A percentile compares a stretch with the other conserved stretches of the same genome.
These are phyloP conservation scores for Poeciliopsis presidionis DNA, from an alignment of 2,797 vertebrate genomes.

Conservation along the genomic window DNA sequence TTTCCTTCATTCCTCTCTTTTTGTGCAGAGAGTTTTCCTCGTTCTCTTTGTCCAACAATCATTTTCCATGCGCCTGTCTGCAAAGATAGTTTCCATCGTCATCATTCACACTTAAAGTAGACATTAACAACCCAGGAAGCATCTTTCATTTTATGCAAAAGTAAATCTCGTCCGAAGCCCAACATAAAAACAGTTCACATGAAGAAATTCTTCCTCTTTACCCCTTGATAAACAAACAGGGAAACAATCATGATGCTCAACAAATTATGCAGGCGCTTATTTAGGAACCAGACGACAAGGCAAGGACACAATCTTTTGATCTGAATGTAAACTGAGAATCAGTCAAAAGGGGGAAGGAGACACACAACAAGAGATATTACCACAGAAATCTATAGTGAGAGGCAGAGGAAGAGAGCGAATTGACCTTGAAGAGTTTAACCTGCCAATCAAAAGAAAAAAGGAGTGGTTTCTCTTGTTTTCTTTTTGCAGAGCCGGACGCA, in stretches of 20 bases:
- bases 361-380: constrained; percentile 67
- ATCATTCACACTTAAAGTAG: constrained; percentile 7
- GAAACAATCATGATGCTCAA: constrained; percentile 48
- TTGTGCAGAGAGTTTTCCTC: neutral
- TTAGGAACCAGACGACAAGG: constrained; percentile 47
- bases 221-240: constrained; percentile 9
- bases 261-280: constrained; percentile 42
- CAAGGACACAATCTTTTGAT: constrained; percentile 64
- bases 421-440: constrained; percentile 77
- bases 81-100: neutral
- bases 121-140: neutral
- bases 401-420: constrained; percentile 55
- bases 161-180: constrained; percentile 3
- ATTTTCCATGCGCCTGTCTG: neutral
- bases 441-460: constrained; percentile 67
- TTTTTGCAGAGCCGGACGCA: constrained; percentile 17
- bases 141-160: constrained; percentile 6
- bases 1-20: constrained; percentile 1
- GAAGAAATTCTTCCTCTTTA: constrained; percentile 21
- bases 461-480: constrained; percentile 39
- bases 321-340: constrained; percentile 49
- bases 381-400: constrained; percentile 68
- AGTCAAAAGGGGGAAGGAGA: constrained; percentile 21
- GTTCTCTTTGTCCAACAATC: neutral
- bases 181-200: neutral